Evolutionary conservation across 2,113 vertebrate genomes (phyloP).

Genomic region (Micromys minutus): DNA sequence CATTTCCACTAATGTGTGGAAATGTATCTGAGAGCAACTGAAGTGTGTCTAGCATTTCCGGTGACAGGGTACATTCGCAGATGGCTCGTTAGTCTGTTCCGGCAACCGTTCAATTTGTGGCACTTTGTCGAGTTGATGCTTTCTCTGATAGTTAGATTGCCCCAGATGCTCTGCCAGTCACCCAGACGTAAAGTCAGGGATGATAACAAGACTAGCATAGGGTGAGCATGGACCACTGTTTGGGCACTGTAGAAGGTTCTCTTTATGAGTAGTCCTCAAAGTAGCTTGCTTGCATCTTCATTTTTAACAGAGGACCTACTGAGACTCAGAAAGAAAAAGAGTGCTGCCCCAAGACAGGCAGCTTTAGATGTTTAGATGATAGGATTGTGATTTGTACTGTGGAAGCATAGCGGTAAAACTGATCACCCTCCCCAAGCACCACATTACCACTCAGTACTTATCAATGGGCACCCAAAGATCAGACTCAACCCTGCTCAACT

Average conservation of each 20-base stretch:
- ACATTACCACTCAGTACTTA: not conserved
- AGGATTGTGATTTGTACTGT: not conserved
- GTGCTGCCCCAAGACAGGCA: no score
- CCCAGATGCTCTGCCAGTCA: not conserved
- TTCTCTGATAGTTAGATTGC: not conserved
- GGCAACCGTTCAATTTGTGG: not conserved
- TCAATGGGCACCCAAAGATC: fast-evolving
- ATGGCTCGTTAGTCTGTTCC: conserved; percentile 8
- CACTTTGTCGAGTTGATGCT: not conserved
- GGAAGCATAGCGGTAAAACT: not conserved
- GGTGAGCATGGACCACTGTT: not conserved
- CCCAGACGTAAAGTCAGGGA: not conserved
- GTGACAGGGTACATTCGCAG: conserved; percentile 20
- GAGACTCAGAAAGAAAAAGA: not conserved
- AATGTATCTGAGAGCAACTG: not conserved
- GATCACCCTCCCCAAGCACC: not conserved
- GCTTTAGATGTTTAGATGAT: not conserved
- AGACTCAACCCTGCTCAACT: not conserved
- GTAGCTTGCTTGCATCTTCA: fast-evolving
- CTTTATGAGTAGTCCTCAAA: not conserved
- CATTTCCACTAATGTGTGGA: conserved; percentile 22
- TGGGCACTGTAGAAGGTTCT: fast-evolving
- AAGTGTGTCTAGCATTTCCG: conserved; percentile 45
- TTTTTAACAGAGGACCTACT: not conserved
- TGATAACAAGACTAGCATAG: not conserved